Conservation (phyloP, 30 jellyfish, hydroid and myxozoan species). For the Chironex yamaguchii region DNA sequence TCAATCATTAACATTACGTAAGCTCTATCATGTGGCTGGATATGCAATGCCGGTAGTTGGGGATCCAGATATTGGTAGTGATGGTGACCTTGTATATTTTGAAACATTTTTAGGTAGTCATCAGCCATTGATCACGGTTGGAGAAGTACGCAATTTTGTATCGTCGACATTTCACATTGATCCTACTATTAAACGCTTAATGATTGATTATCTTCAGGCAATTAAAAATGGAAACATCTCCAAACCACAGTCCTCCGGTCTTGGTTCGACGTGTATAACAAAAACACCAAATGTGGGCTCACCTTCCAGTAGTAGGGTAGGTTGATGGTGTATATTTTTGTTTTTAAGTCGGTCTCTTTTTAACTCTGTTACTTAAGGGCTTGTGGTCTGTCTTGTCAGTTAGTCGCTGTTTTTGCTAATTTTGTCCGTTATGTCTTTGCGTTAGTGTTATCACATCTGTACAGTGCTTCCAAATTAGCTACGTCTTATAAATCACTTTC, state of each 20-base stretch:
- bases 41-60: constrained; percentile 85
- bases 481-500: too few relatives aligned
- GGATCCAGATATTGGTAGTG: constrained; percentile 78
- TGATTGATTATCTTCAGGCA: constrained; percentile 88
- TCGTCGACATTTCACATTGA: constrained; percentile 88
- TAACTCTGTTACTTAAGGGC: too few relatives aligned
- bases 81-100: constrained; percentile 76
- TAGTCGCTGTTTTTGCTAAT: not conserved
- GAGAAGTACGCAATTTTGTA: constrained; percentile 79
- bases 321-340: not conserved
- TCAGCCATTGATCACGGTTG: constrained; percentile 83
- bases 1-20: constrained; percentile 71
- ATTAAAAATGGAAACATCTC: constrained; percentile 76
- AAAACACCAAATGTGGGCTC: constrained; percentile 50
- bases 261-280: constrained; percentile 65
- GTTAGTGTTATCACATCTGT: too few relatives aligned
- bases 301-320: constrained; percentile 81
- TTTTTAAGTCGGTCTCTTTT: too few relatives aligned
- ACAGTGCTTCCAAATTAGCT: too few relatives aligned
- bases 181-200: constrained; percentile 80
- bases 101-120: constrained; percentile 83
- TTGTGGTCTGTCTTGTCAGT: too few relatives aligned
- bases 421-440: not conserved
- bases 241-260: constrained; percentile 40
- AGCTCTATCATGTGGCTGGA: constrained; percentile 76